Conservation (phyloP, 2,113 vertebrate genomes). For the Nipponia nippon region DNA sequence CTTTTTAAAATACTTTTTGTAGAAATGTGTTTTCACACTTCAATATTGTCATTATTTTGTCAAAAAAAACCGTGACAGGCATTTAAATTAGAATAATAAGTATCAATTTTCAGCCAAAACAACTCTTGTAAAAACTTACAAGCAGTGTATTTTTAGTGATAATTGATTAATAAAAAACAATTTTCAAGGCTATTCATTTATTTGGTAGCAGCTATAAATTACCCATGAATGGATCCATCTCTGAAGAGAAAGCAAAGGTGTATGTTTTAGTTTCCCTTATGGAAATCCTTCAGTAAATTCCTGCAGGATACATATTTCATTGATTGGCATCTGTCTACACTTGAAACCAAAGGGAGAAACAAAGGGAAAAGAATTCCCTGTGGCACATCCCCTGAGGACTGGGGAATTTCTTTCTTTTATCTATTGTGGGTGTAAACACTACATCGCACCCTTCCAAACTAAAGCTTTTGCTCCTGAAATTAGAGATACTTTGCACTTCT, state of each 20-base stretch:
- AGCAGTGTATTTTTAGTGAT: background rate
- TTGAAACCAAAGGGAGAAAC: slow-evolving; percentile 16
- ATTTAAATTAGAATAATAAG: background rate
- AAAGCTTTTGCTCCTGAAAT: slow-evolving; percentile 58
- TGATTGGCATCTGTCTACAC: slow-evolving; percentile 21
- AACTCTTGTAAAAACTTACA: background rate
- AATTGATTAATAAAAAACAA: background rate
- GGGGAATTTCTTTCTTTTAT: slow-evolving; percentile 58
- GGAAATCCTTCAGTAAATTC: background rate
- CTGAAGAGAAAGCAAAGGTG: background rate
- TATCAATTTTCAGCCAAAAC: background rate
- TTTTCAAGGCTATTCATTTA: background rate
- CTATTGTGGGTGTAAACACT: slow-evolving; percentile 51
- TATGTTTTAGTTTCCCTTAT: background rate
- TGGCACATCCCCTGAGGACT: background rate
- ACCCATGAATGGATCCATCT: background rate
- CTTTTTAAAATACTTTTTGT: background rate
- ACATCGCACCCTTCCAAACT: slow-evolving; percentile 7
- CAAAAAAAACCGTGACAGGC: background rate
- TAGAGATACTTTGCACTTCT: slow-evolving; percentile 50
- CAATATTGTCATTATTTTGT: background rate
- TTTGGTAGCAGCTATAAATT: background rate
- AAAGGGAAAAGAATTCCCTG: background rate
- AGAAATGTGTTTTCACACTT: background rate
- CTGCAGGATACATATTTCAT: slow-evolving; percentile 5